phyloP scores from a whole-genome alignment of 2,113 vertebrate genomes.

The Lampris incognitus region DNA sequence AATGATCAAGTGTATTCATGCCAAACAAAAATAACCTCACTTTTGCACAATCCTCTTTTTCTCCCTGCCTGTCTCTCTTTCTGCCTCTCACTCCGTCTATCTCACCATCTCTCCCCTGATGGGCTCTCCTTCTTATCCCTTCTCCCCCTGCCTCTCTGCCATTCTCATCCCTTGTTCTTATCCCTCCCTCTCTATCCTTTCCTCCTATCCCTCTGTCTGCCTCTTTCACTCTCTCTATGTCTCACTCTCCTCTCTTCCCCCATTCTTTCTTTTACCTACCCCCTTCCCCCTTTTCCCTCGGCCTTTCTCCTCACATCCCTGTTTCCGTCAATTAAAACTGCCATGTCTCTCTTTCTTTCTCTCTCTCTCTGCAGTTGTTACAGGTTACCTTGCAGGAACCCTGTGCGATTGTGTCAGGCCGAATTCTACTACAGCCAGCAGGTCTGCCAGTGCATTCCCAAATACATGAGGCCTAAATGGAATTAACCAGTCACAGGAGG shows the following conservation, averaged over 20 bases:
- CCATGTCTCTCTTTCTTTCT: background rate
- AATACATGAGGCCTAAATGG: constrained; percentile 76
- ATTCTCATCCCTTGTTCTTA: background rate
- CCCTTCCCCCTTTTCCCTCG: background rate
- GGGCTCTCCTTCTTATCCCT: constrained; percentile 6
- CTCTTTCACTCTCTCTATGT: background rate
- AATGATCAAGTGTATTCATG: constrained; percentile 1
- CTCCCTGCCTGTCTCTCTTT: too few relatives aligned
- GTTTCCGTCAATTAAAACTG: background rate
- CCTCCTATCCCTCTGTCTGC: background rate
- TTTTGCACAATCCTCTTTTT: too few relatives aligned
- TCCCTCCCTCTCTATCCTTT: background rate
- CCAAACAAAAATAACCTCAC: too few relatives aligned
- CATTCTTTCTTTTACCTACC: background rate
- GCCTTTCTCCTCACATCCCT: background rate
- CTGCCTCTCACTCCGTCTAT: too few relatives aligned
- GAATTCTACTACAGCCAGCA: constrained; percentile 76
- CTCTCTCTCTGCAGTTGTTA: constrained; percentile 68
- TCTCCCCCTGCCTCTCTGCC: constrained; percentile 1
- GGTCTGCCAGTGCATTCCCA: constrained; percentile 81
- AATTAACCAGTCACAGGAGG: constrained; percentile 47
- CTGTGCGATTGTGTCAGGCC: constrained; percentile 52
- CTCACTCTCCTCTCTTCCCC: background rate
- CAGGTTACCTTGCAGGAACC: constrained; percentile 77
- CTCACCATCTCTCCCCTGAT: too few relatives aligned